Evolutionary conservation across 2,113 vertebrate species (phyloP), one percentile per base, ranked within the genome.

Genomic region (Pseudopodoces humilis): DNA sequence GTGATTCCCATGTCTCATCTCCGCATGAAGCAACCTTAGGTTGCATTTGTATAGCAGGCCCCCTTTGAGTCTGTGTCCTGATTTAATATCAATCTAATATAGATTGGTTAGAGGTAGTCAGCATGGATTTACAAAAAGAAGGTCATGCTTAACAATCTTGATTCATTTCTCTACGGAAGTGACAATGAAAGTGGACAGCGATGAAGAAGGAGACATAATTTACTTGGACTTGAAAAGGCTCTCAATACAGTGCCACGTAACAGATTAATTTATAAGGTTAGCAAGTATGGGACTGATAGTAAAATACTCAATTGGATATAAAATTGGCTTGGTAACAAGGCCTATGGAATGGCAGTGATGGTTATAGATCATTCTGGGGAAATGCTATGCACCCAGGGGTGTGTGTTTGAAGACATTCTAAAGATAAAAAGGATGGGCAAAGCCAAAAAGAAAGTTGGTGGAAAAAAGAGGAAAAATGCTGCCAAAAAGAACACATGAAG

Each of bases 181-280:
- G 89, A 74, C 94, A 94, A 94, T 86, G 70, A 96, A 65, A 96
- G 47, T 76, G 60, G 90, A 94, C 88, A 95, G 91, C 47, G 35
- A 91, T 96, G 95, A 97, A 96, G 91, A 86, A 95, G 69, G 78
- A 97, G 90, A 88, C 91, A 87, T 97, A 96, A 97, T 97, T 97
- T 95, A 96, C 86, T 97, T 96, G 92, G 96, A 97, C 94, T 96
- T 91, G 94, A 90, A 97, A 95, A 92, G 94, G 58, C 76, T 96
- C 80, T 97, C 65, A 39, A 81, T 91, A 83, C 78, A 95, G 92
- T 81, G 89, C 82, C 88, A 92, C 83, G 43, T 78, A 95, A 96
- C 83, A 95, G 90, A 96, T 96, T 97, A 96, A 96, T 97, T 97
- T 97, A 92, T 94, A 94, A 96, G 86, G 95, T 96, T 97, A 97